These are phyloP conservation scores for Otocyon megalotis DNA, from an alignment of 2,113 vertebrate genomes.

Conservation along the genomic window DNA sequence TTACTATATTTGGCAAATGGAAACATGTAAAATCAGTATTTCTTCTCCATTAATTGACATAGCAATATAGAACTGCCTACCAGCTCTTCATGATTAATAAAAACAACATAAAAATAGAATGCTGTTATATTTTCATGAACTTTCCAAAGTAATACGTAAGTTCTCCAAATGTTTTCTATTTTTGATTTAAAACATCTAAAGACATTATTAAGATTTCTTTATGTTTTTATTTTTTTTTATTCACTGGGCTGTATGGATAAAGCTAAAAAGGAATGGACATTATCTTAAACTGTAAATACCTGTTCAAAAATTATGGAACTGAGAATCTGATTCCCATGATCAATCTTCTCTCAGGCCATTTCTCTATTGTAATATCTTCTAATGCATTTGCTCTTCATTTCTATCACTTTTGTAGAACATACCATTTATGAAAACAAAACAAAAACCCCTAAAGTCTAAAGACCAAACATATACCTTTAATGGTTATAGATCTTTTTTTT, in stretches of 20 bases:
- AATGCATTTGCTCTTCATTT: not conserved
- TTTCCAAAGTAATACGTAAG: not conserved
- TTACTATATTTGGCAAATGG: not conserved
- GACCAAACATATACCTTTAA: not conserved
- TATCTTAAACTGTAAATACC: not conserved
- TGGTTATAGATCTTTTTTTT: not conserved
- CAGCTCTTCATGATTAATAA: not conserved
- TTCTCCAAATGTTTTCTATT: not conserved
- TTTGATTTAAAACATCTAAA: not conserved
- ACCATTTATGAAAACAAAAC: not conserved
- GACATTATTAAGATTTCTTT: not conserved
- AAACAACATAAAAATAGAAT: not conserved
- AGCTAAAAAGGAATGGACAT: not conserved
- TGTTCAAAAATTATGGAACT: not conserved
- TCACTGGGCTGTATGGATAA: not conserved
- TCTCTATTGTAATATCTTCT: not conserved
- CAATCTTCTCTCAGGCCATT: not conserved
- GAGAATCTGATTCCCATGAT: not conserved
- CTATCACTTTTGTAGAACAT: not conserved
- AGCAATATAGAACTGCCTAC: not conserved
- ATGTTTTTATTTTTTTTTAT: not conserved
- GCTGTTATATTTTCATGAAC: not conserved
- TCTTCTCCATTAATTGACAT: not conserved
- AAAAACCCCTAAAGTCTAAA: not conserved
- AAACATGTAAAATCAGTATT: not conserved